Evolutionary conservation across 2,113 vertebrate species (phyloP), one percentile per base, ranked within the genome.

Genomic region (Rhinoptilus africanus): DNA sequence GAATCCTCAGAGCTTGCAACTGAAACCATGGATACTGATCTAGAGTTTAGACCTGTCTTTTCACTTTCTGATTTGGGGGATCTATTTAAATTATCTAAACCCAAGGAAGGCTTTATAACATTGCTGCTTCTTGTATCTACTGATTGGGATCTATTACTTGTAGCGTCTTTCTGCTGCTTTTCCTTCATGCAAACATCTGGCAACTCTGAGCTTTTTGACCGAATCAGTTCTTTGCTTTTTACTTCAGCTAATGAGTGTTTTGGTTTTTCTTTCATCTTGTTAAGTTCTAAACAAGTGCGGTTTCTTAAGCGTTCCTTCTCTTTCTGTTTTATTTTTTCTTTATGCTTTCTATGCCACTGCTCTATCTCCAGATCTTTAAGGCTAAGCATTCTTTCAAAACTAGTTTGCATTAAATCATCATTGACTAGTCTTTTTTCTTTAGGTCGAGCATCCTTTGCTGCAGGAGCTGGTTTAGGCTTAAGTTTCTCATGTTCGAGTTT

Each of bases 291-390:
- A 88, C 98, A 98, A 48, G 98, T 98, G 48, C 99, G 98, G 91
- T 99, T 99, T 91, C 98, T 99, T 45, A 99, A 98, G 53, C 99
- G 96, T 60, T 99, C 99, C 34, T 99, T 98, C 97, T 99, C 99
- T 89, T 99, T 99, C 89, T 99, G 99, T 86, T 99, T 99, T 92
- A 99, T 99, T 97, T 99, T 99, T 98, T 99, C 99, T 97, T 99
- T 98, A 84, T 99, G 99, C 69, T 99, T 99, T 75, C 98, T 99
- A 54, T 99, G 99, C 99, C 99, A 99, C 96, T 99, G 99, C 97
- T 99, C 99, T 85, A 99, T 99, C 97, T 99, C 99, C 93, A 99
- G 98, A 94, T 99, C 99, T 97, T 99, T 99, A 78, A 99, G 98
- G 91, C 99, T 99, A 59, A 99, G 98, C 99, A 99, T 99, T 87